Evolutionary conservation across 1,140 invertebrate species (phyloP), one percentile per base, ranked within the genome.

Genomic region (Xylocopa sonorina): DNA sequence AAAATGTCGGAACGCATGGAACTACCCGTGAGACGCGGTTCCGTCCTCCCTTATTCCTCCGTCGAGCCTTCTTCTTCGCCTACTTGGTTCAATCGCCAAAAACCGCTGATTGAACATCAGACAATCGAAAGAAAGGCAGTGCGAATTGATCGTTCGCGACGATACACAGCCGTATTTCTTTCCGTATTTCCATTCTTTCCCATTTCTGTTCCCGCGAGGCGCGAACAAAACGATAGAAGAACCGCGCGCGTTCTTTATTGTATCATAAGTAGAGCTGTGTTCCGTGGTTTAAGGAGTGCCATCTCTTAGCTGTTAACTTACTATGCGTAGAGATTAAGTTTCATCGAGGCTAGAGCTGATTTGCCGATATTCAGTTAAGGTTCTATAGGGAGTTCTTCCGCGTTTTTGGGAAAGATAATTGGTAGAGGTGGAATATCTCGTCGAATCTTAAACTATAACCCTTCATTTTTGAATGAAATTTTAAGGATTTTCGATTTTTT

Each of bases 31-130:
- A 48, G 43, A 34, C 16, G 16, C 2, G 27, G 57, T n/a, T n/a
- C n/a, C 16, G n/a, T 41, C 16, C 43, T n/a, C 48, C 29, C 38
- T 55, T 29, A 62, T 64, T 46, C 48, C 53, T 58, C 55, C 32
- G 51, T 67, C 53, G 24, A 67, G 71, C 21, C 71, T 51, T 32
- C 63, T 53, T 58, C 72, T 46, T 48, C 64, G 29, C 16, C 57
- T 34, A 32, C 50, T 48, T 24, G 50, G 43, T 27, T 66, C 55
- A 67, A 79, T 82, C 67, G 41, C 57, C n/a, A n/a, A n/a, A n/a
- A n/a, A 57, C 27, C 58, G 67, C 76, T 81, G 78, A 73, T 81
- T 72, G 78, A 63, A 81, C 67, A 76, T 71, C 80, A 81, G 80
- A 81, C 80, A 81, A 81, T 81, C 74, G 64, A 66, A 66, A 50